These are phyloP conservation scores for Mythimna albipuncta DNA, from an alignment of 2,888 invertebrate species.

Conservation along the genomic window DNA sequence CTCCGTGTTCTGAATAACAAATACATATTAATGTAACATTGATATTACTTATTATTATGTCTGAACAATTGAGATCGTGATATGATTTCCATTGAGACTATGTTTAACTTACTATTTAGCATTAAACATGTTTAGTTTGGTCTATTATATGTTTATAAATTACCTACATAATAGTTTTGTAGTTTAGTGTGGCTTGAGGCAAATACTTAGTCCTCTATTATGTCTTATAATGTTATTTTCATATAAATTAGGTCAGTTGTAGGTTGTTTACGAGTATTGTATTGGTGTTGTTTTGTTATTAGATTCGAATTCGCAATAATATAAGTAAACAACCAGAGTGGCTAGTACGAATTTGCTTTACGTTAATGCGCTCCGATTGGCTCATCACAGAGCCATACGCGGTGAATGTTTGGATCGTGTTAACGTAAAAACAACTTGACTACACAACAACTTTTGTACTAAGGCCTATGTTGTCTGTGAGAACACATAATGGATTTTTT, in stretches of 20 bases:
- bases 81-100: constrained; percentile 38
- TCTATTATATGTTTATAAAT: constrained; percentile 1
- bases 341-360: no score
- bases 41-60: constrained; percentile 27
- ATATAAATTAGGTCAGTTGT: constrained; percentile 22
- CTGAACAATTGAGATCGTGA: constrained; percentile 45
- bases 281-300: constrained; percentile 32
- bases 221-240: constrained; percentile 6
- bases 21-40: constrained; percentile 20
- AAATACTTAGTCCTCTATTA: constrained; percentile 14
- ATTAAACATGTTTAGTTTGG: constrained; percentile 24
- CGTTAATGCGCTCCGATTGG: no score
- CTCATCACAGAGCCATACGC: no score
- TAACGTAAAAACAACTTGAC: no score
- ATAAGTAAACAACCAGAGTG: no score
- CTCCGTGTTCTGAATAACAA: constrained; percentile 19
- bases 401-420: no score
- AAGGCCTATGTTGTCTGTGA: no score
- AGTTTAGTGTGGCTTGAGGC: constrained; percentile 4
- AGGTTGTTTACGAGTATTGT: constrained; percentile 30
- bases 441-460: no score
- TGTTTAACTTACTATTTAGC: constrained; percentile 20
- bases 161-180: constrained; percentile 19
- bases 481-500: no score
- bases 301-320: background rate